Evolutionary conservation across 2,888 invertebrate species (phyloP).

Genomic region (Oeneis ivallda): DNA sequence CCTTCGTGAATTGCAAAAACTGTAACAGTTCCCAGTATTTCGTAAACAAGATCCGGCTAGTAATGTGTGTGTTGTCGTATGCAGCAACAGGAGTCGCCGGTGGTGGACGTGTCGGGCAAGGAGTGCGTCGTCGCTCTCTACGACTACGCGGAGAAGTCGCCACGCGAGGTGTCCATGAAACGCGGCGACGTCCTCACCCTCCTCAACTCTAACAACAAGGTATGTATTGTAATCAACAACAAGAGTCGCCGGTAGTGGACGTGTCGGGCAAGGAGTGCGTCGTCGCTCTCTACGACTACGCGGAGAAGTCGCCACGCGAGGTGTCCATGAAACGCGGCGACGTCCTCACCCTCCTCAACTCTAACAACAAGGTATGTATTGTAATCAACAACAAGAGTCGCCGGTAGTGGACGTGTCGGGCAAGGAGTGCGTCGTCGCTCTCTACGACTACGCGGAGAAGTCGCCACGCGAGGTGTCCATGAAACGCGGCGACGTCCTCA

Average conservation of each 20-base stretch:
- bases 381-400: constrained; percentile 97
- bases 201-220: constrained; percentile 98
- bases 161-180: constrained; percentile 99
- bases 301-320: constrained; percentile 98
- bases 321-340: constrained; percentile 99
- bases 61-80: not conserved
- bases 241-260: constrained; percentile 97
- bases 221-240: constrained; percentile 90
- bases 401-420: constrained; percentile 97
- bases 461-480: constrained; percentile 99
- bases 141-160: constrained; percentile 99
- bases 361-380: constrained; percentile 95
- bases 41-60: too few species aligned
- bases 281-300: constrained; percentile 98
- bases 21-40: too few species aligned
- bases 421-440: constrained; percentile 98
- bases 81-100: constrained; percentile 97
- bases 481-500: constrained; percentile 99
- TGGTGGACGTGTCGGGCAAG: constrained; percentile 96
- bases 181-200: constrained; percentile 98
- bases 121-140: constrained; percentile 99
- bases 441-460: constrained; percentile 99
- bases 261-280: constrained; percentile 99
- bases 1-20: too few species aligned
- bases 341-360: constrained; percentile 96